Evolutionary conservation across 2,888 invertebrate species (phyloP).

Genomic region (Notocelia uddmanniana): DNA sequence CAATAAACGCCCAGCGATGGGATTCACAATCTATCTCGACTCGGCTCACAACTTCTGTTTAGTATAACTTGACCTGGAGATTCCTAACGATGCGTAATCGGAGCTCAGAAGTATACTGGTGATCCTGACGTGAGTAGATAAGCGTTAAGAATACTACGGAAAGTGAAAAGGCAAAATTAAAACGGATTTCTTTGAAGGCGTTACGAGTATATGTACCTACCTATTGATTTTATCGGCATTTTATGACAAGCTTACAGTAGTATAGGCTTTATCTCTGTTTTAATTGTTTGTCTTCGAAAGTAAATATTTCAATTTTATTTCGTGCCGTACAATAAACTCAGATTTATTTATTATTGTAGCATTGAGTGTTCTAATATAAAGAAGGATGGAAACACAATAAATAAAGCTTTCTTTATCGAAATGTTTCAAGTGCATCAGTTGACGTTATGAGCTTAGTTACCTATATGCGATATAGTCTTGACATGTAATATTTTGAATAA

Average conservation of each 20-base stretch:
- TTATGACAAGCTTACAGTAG: not conserved
- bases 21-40: not conserved
- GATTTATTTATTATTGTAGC: too few relatives aligned
- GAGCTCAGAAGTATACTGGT: not conserved
- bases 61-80: not conserved
- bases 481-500: too few relatives aligned
- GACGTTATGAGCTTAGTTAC: too few relatives aligned
- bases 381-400: too few relatives aligned
- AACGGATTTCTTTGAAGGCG: conserved; percentile 16
- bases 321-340: too few relatives aligned
- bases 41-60: not conserved
- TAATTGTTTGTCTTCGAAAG: not conserved
- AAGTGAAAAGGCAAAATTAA: conserved; percentile 32
- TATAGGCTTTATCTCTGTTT: not conserved
- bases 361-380: too few relatives aligned
- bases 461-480: too few relatives aligned
- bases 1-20: conserved; percentile 52
- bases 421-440: too few relatives aligned
- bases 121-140: not conserved
- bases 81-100: not conserved
- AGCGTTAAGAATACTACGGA: not conserved
- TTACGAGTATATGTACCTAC: too few relatives aligned
- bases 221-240: conserved; percentile 1
- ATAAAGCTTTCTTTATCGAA: too few relatives aligned
- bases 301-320: too few relatives aligned